Evolutionary conservation across 2,888 invertebrate genomes (phyloP), one percentile per base, ranked within the genome.

Genomic region (Proisotoma minuta): DNA sequence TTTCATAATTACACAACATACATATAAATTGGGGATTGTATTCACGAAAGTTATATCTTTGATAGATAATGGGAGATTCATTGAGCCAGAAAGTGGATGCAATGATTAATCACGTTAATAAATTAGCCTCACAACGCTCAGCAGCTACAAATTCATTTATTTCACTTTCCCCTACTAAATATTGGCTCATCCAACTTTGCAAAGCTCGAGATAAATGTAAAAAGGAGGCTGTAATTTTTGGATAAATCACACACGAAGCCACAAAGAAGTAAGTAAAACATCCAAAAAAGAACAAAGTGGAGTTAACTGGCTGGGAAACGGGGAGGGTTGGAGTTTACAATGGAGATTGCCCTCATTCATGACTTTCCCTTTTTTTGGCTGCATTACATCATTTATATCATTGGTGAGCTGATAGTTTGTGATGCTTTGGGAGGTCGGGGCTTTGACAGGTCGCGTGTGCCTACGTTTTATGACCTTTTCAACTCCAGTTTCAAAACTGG

Each of bases 391-490:
- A n/a, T n/a, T n/a, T n/a, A n/a, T 29, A 20, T 56, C 29, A 54
- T 58, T 59, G 60, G 54, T 23, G 20, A 53, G 62, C 54, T 66
- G 59, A 72, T 69, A 65, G 66, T 59, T 28, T 66, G 69, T 66
- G 59, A 72, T 69, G 63, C 65, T 59, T 28, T 66, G 69, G 72
- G 72, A 70, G 72, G 72, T 71, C 62, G 62, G 60, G 52, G 53
- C 63, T 65, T 66, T 71, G 72, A 72, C 72, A 72, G 72, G 72
- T 63, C 72, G 69, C 72, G 70, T 72, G 72, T 58, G 53, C 39
- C 53, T 29, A 57, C 65, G 71, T 69, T 70, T 72, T 72, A 71
- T 71, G 70, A 68, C 66, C 65, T 66, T 66, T 69, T 63, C 69
- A 64, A 68, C 69, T 65, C 68, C 66, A 71, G 71, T 72, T 71